Base-by-base conservation (phyloP, 2,113 vertebrate species). In the Hypomesus transpacificus region DNA sequence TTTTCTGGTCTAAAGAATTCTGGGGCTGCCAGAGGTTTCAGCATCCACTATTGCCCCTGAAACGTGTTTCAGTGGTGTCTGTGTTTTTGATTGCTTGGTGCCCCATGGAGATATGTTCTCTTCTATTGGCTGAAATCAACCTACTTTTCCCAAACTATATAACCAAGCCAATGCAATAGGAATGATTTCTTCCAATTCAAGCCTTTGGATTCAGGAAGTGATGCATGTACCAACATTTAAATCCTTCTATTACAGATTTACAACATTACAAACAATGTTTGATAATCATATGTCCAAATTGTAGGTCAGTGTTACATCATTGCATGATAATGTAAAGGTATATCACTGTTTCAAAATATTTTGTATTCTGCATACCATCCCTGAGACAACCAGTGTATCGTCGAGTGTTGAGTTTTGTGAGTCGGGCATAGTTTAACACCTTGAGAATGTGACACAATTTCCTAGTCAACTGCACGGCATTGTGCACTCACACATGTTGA, bases 31-130 rank as follows among this genome's bases (percentile, higher is more conserved):
- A 74, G 73, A 11, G 26, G 67, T 75, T 79, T 75, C 70, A 75
- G 83, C 77, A 76, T 90, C 82, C 80, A 79, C 86, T 86, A 74
- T 81, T 59, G 82, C 82, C 82, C 80, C 74, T 69, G 75, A 90
- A 86, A 85, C 82, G 69, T 84, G 88, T 88, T 89, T 87, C 89
- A 87, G 87, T 83, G 79, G 79, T 87, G 84, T 90, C 89, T 89
- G 84, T 89, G 86, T 90, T 91, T 87, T 88, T 76, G 63, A 79
- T 87, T 86, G 88, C 84, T 73, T 7, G 52, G 66, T 77, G 87
- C 87, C 83, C 84, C 74, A 20, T 78, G 83, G 86, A 85, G 87
- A 86, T 88, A 85, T 84, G 84, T 88, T 81, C 78, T 90, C n/a
- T 18, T 56, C 53, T 90, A 89, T 88, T 86, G 79, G 86, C 81